Evolutionary conservation across 2,888 invertebrate species (phyloP).

Genomic region (Lepidochrysops patricia): DNA sequence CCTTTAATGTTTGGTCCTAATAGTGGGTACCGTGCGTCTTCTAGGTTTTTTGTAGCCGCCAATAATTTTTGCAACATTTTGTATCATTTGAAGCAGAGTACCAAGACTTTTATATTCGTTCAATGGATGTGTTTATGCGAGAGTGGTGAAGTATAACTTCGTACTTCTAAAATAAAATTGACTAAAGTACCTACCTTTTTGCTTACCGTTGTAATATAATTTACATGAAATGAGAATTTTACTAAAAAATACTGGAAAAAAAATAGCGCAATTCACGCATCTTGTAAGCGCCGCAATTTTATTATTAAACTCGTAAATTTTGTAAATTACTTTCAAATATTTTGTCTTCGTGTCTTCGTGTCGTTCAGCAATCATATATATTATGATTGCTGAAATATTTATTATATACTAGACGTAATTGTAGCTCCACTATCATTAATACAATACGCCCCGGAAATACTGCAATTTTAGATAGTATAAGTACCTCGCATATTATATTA

Average conservation of each 20-base stretch:
- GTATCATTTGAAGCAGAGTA: background rate
- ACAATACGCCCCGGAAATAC: too few relatives aligned
- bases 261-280: background rate
- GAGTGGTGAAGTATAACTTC: background rate
- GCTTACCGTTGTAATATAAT: background rate
- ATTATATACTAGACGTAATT: background rate
- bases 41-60: background rate
- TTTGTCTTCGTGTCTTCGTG: background rate
- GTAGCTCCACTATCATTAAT: too few relatives aligned
- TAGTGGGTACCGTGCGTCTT: conserved; percentile 30
- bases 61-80: background rate
- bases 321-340: background rate
- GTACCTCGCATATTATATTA: too few relatives aligned
- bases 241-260: background rate
- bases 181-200: too few relatives aligned
- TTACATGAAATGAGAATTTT: background rate
- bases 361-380: too few relatives aligned
- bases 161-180: too few relatives aligned
- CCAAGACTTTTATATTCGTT: background rate
- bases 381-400: background rate
- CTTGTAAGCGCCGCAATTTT: background rate
- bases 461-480: too few relatives aligned
- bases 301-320: background rate
- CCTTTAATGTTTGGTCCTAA: conserved; percentile 47
- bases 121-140: background rate